A percentile compares a stretch with the other conserved stretches of the same genome.
phyloP scores from a whole-genome alignment of 2,888 invertebrate species.

The Heliconius sara region DNA sequence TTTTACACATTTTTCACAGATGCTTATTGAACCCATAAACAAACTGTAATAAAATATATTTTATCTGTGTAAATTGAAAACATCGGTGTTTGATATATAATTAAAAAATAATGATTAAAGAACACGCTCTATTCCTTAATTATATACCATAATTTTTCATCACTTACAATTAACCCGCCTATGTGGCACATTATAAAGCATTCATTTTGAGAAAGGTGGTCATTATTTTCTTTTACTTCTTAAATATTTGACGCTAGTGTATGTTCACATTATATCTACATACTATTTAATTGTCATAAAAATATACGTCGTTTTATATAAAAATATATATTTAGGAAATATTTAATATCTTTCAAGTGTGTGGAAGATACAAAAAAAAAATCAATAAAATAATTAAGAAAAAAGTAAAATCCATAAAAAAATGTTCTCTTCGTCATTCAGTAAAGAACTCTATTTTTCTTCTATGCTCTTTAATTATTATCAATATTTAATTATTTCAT shows the following conservation, averaged over 20 bases:
- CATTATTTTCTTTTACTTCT: not conserved
- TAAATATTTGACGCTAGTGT: not conserved
- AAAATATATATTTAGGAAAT: too few relatives aligned
- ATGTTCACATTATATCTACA: not conserved
- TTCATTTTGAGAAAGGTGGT: not conserved
- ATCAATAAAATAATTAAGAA: too few relatives aligned
- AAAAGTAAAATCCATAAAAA: too few relatives aligned
- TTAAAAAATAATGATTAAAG: slow-evolving; percentile 2
- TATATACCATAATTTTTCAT: slow-evolving; percentile 21
- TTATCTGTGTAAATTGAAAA: not conserved
- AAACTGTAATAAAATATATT: not conserved
- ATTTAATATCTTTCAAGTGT: too few relatives aligned
- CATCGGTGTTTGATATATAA: not conserved
- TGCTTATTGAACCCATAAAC: not conserved
- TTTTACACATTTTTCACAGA: not conserved
- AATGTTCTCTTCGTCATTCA: too few relatives aligned
- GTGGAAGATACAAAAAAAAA: too few relatives aligned
- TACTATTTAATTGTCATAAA: not conserved
- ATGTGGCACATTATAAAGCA: not conserved
- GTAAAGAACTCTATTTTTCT: too few relatives aligned
- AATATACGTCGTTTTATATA: not conserved
- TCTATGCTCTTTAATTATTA: too few relatives aligned
- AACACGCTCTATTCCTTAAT: slow-evolving; percentile 3
- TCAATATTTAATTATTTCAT: too few relatives aligned
- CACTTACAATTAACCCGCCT: slow-evolving; percentile 15